These are phyloP conservation scores for Uloborus plumipes DNA, from an alignment of 2,888 invertebrate species.

Conservation along the genomic window DNA sequence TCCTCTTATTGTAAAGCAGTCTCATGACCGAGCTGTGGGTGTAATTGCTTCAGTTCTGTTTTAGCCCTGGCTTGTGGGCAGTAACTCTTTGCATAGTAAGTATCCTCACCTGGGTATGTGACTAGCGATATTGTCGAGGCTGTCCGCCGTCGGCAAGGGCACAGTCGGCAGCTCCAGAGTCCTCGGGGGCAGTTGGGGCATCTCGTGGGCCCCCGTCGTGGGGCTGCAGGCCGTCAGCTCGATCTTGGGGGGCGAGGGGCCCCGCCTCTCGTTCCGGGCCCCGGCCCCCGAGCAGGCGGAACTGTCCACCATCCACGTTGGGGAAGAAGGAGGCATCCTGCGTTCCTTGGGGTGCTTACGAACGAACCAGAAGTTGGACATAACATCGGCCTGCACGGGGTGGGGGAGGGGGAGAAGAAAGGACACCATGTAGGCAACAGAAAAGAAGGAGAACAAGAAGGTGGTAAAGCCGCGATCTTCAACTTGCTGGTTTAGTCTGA, in stretches of 20 bases:
- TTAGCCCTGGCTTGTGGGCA: too few species aligned
- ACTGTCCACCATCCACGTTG: slow-evolving; percentile 46
- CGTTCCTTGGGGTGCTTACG: slow-evolving; percentile 47
- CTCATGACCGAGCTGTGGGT: too few species aligned
- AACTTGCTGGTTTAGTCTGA: too few species aligned
- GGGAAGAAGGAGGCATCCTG: slow-evolving; percentile 24
- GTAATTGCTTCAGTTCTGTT: too few species aligned
- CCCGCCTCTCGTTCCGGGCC: not conserved
- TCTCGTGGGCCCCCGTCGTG: slow-evolving; percentile 44
- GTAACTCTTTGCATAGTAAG: too few species aligned
- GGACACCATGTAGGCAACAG: not conserved
- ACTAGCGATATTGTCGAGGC: slow-evolving; percentile 90
- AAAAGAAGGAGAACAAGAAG: not conserved
- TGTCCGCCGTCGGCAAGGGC: slow-evolving; percentile 76
- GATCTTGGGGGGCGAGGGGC: slow-evolving; percentile 33
- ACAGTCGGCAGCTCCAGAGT: slow-evolving; percentile 46
- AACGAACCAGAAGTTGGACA: slow-evolving; percentile 60
- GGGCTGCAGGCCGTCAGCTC: slow-evolving; percentile 57
- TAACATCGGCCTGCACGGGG: slow-evolving; percentile 52
- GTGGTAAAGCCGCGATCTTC: not conserved
- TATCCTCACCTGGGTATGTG: slow-evolving; percentile 86
- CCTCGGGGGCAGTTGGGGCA: slow-evolving; percentile 24
- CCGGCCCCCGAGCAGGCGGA: slow-evolving; percentile 2
- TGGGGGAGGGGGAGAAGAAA: not conserved
- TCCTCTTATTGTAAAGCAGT: too few species aligned